These are phyloP conservation scores for Rhingia campestris DNA, from an alignment of 2,888 invertebrate species.

Conservation along the genomic window DNA sequence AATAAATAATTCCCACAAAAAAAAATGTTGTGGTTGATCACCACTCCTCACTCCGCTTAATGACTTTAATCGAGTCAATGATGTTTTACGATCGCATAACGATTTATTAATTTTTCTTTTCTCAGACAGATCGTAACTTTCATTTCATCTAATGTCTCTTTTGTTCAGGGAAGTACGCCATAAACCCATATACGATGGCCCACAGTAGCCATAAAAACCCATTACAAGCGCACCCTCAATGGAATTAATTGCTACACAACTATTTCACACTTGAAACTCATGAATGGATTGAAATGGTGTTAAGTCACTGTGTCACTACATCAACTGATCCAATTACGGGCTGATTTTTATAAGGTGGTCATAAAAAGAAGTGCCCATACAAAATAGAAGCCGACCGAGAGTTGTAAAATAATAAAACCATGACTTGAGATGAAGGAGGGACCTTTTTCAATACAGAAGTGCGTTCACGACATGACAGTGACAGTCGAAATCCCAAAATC, in stretches of 20 bases:
- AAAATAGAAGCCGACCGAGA: conserved; percentile 19
- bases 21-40: background rate
- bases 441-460: background rate
- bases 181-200: conserved; percentile 61
- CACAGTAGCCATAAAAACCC: conserved; percentile 52
- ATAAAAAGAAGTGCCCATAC: conserved; percentile 52
- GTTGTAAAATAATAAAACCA: conserved; percentile 54
- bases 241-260: conserved; percentile 58
- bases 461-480: conserved; percentile 42
- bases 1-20: conserved; percentile 39
- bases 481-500: conserved; percentile 57
- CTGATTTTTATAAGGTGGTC: conserved; percentile 43
- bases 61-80: conserved; percentile 56
- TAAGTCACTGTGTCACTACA: conserved; percentile 20
- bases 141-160: conserved; percentile 46
- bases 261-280: conserved; percentile 72
- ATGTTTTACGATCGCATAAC: conserved; percentile 63
- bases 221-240: conserved; percentile 46
- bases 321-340: conserved; percentile 67
- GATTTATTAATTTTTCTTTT: conserved; percentile 63
- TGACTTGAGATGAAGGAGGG: background rate
- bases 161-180: conserved; percentile 44
- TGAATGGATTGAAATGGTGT: conserved; percentile 62
- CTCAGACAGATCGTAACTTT: conserved; percentile 54
- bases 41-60: background rate